Percentiles rank a stretch among this genome's conserved stretches.
Evolutionary conservation across 2,888 invertebrate genomes (phyloP).

Genomic region (Perdita meconis): DNA sequence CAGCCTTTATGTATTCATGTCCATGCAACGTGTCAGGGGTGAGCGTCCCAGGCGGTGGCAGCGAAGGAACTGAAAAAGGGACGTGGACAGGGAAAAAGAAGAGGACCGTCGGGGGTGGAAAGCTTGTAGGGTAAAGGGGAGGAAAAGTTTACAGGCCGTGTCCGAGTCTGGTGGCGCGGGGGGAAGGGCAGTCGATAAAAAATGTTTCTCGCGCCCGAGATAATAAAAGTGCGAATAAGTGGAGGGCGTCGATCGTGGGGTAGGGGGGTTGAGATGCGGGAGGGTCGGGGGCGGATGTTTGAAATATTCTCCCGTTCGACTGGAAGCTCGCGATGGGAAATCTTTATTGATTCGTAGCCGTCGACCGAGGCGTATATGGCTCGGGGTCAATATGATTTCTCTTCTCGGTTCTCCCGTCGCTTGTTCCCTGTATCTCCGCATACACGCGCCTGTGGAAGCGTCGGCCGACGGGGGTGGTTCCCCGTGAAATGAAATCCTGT

Average conservation of each 20-base stretch:
- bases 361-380: slow-evolving; percentile 74
- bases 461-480: slow-evolving; percentile 17
- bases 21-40: slow-evolving; percentile 48
- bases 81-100: slow-evolving; percentile 39
- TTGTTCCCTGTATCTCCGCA: slow-evolving; percentile 36
- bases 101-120: slow-evolving; percentile 7
- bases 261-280: slow-evolving; percentile 23
- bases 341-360: slow-evolving; percentile 83
- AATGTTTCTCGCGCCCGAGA: slow-evolving; percentile 79
- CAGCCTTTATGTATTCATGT: slow-evolving; percentile 67
- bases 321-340: slow-evolving; percentile 78
- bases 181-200: slow-evolving; percentile 79
- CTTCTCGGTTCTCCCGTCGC: slow-evolving; percentile 49
- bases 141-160: slow-evolving; percentile 78
- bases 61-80: slow-evolving; percentile 36
- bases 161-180: slow-evolving; percentile 70
- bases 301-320: slow-evolving; percentile 79
- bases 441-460: slow-evolving; percentile 10
- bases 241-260: slow-evolving; percentile 41
- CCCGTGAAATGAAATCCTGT: slow-evolving; percentile 46
- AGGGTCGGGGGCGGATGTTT: slow-evolving; percentile 75
- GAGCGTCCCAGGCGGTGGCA: slow-evolving; percentile 11
- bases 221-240: slow-evolving; percentile 82
- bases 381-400: slow-evolving; percentile 80
- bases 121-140: slow-evolving; percentile 51